These are phyloP conservation scores for Lasioglossum zephyrum DNA, from an alignment of 2,888 invertebrate genomes.

Conservation along the genomic window DNA sequence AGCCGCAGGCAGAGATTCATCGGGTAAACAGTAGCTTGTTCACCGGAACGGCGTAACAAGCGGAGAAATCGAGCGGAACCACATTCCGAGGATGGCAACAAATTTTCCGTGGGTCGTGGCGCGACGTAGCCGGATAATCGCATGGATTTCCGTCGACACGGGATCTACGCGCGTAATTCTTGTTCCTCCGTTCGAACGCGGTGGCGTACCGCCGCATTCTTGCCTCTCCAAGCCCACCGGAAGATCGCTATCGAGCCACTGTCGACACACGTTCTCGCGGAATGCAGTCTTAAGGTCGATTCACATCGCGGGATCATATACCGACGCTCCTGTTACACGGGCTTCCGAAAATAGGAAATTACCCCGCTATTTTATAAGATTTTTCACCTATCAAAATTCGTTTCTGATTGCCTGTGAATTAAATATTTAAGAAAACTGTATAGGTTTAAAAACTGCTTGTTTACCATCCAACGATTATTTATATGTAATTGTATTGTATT, in stretches of 20 bases:
- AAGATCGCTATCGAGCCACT: constrained; percentile 68
- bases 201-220: constrained; percentile 33
- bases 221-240: constrained; percentile 13
- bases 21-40: neutral
- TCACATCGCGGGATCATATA: neutral
- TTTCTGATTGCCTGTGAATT: no score
- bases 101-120: neutral
- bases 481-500: no score
- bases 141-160: constrained; percentile 21
- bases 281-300: constrained; percentile 49
- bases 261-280: constrained; percentile 65
- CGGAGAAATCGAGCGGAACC: neutral
- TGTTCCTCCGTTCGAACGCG: constrained; percentile 16
- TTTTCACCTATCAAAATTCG: neutral
- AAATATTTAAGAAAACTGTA: no score
- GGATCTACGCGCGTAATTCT: constrained; percentile 23
- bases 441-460: no score
- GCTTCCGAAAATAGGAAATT: constrained; percentile 26
- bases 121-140: neutral
- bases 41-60: neutral
- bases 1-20: neutral
- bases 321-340: neutral
- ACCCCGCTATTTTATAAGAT: neutral
- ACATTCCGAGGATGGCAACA: neutral
- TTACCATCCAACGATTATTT: no score